Evolutionary conservation across 2,113 vertebrate species (phyloP), one percentile per base, ranked within the genome.

Genomic region (Hemiprocne comata): DNA sequence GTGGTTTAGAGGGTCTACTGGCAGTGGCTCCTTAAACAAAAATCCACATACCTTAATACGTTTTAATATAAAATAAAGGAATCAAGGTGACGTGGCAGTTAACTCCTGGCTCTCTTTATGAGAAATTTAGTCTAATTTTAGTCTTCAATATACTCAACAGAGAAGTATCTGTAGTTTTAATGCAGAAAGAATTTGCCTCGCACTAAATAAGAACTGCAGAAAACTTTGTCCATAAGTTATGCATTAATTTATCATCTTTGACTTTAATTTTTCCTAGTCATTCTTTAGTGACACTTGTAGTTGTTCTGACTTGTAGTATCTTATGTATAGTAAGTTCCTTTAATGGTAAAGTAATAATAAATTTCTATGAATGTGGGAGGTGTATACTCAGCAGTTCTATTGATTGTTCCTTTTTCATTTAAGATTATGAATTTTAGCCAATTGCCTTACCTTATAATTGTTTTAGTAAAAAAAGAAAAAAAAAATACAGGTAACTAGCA

Each of bases 381-480:
- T 67, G 7, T 61, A 33, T 2, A 76, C 19, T 51, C 46, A 73
- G 15, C 1, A 77, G 7, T 67, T 84, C 12, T 33, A 66, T 13
- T 38, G 20, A 51, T 84, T 77, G 19, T 48, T 48, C 26, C 29
- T 60, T 83, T 87, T 58, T 5, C 38, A 67, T 28, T 53, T 92
- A 87, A 61, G 26, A 48, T 60, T 55, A 61, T 60, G 5, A 71
- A 28, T 23, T 90, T 85, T 71, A 86, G 88, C 14, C 38, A 23
- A 12, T 70, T 90, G 5, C 3, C 2, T 71, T 64, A 24, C 14
- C 5, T 86, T 88, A 44, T 74, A 91, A 70, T 80, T 83, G 70
- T 53, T 55, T 85, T 85, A 76, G 82, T 89, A 65, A 92, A 85
- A 76, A 85, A 94, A n/a, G n/a, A n/a, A n/a, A n/a, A n/a, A n/a